Conservation (phyloP, 2,888 invertebrate species). For the Polietes domitor region DNA sequence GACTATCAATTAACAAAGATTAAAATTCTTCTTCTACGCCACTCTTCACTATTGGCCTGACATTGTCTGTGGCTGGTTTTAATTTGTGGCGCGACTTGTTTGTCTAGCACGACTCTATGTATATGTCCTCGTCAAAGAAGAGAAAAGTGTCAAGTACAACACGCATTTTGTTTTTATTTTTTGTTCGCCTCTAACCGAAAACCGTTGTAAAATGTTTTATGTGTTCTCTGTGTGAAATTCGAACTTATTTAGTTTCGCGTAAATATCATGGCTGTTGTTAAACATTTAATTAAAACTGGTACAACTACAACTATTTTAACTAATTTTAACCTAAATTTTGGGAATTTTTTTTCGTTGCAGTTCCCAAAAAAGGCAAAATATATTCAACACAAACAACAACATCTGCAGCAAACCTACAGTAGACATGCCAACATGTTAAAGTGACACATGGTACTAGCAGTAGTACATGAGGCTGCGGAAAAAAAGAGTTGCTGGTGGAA, state of each 20-base stretch:
- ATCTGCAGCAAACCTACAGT: not conserved
- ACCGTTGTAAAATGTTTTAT: constrained; percentile 34
- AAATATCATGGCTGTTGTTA: constrained; percentile 15
- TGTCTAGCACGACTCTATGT: not conserved
- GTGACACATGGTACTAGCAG: constrained; percentile 44
- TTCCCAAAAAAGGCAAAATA: constrained; percentile 9
- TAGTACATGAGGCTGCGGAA: not conserved
- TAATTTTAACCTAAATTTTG: constrained; percentile 65
- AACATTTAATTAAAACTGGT: constrained; percentile 67
- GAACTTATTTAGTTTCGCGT: not conserved
- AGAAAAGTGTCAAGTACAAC: constrained; percentile 63
- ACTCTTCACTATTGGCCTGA: not conserved
- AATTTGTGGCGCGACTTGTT: not conserved
- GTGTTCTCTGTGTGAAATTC: constrained; percentile 3
- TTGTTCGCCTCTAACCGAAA: not conserved
- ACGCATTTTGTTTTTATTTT: constrained; percentile 46
- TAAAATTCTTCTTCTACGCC: not conserved
- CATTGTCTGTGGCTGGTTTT: not conserved
- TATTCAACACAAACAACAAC: not conserved
- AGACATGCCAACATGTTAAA: constrained; percentile 13
- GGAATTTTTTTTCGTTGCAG: not conserved
- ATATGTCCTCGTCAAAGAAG: not conserved
- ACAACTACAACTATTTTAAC: constrained; percentile 67
- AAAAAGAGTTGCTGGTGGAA: not conserved
- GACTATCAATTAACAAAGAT: not conserved